Evolutionary conservation across 1,140 invertebrate genomes (phyloP).

Genomic region (Mactra quadrangularis): DNA sequence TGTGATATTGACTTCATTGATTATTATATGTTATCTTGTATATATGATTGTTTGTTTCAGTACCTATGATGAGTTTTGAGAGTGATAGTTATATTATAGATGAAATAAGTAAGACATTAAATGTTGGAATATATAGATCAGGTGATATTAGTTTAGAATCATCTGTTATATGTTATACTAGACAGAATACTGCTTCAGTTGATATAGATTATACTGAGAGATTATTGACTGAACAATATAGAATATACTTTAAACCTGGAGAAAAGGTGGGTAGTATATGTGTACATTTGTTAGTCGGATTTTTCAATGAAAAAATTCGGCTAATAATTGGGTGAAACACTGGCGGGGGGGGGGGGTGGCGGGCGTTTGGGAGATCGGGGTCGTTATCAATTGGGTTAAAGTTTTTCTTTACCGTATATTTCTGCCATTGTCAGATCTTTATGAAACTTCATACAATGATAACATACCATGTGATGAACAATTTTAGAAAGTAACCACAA

Average conservation of each 20-base stretch:
- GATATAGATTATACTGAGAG: slow-evolving; percentile 81
- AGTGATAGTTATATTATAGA: slow-evolving; percentile 72
- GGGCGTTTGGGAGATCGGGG: no score
- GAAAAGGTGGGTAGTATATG: slow-evolving; percentile 68
- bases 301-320: no score
- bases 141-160: slow-evolving; percentile 78
- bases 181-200: slow-evolving; percentile 79
- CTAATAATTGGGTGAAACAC: neutral
- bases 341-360: no score
- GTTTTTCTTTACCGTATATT: no score
- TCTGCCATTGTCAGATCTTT: no score
- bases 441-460: no score
- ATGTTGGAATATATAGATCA: slow-evolving; percentile 74
- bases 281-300: no score
- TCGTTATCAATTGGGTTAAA: no score
- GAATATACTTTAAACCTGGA: slow-evolving; percentile 82
- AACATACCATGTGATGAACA: no score
- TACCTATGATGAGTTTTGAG: slow-evolving; percentile 79
- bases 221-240: slow-evolving; percentile 75
- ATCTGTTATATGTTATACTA: slow-evolving; percentile 82
- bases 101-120: slow-evolving; percentile 75
- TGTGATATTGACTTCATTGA: no score
- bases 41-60: slow-evolving; percentile 64
- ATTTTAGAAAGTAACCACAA: no score
- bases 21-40: no score